Base-by-base conservation (phyloP, 2,888 invertebrate species). In the Catocala nupta region DNA sequence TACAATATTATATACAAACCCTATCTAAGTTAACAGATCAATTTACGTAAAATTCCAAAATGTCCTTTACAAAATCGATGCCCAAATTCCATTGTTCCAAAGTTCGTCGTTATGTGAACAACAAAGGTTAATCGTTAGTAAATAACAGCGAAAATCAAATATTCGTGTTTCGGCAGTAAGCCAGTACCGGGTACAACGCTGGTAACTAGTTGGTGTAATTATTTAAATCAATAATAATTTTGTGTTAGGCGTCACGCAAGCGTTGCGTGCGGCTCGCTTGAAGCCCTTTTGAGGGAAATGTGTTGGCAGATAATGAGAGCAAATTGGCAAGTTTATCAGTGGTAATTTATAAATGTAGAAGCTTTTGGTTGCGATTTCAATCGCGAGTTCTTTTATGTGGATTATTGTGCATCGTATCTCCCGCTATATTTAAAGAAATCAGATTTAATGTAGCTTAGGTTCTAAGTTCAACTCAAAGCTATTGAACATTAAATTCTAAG, bases 191-290 rank as follows among this genome's bases (percentile, higher is more conserved):
- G 70, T 64, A 68, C 64, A 67, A 56, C 83, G 77, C 81, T 82
- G 81, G 42, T 13, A 8, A 33, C 53, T 62, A 44, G 70, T 70
- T 69, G 65, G 77, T 75, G 80, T 87, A 85, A 88, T 89, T 88
- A 88, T 87, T 86, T 83, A 82, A 88, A 89, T 88, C 88, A 86
- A 88, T 88, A 89, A 85, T 81, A 82, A 87, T 89, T 87, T 85
- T 51, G 81, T 77, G 71, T 66, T 3, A 13, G 63, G 68, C 60
- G 73, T 73, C 88, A 88, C 88, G 88, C 88, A 71, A 88, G 5
- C 59, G 7, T 83, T 76, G 86, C 88, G 88, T 86, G 86, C 64
- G 67, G 25, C 25, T 5, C 12, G 44, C 34, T 34, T 62, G 55
- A 55, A 55, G 57, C 71, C 61, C 45, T 52, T 63, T 59, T 5